A percentile compares a stretch with the other conserved stretches of the same genome.
phyloP scores from a whole-genome alignment of 2,797 vertebrate genomes.

The Sebastes matsubarae region DNA sequence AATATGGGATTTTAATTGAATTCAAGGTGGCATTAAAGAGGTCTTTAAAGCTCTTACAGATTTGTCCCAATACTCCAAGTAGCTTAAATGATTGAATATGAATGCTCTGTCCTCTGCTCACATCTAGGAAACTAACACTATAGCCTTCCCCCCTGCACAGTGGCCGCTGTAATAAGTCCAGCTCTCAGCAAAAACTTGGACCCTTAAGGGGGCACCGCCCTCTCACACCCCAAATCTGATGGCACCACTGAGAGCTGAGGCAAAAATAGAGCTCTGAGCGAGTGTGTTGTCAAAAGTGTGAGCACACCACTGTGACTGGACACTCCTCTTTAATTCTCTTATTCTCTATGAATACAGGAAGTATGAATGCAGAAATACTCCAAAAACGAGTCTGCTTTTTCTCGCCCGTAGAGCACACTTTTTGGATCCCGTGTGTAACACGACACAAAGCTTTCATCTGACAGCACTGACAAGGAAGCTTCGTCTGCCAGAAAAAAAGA shows the following conservation, averaged over 20 bases:
- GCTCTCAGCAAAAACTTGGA: not conserved
- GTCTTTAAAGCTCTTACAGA: not conserved
- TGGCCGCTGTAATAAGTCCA: not conserved
- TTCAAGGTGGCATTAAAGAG: not conserved
- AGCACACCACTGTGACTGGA: not conserved
- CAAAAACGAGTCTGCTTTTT: not conserved
- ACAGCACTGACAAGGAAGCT: not conserved
- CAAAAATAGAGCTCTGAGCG: slow-evolving; percentile 28
- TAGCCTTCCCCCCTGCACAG: not conserved
- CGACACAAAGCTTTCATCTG: slow-evolving; percentile 16
- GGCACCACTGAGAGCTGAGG: slow-evolving; percentile 1
- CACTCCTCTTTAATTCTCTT: not conserved
- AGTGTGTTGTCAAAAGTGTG: slow-evolving; percentile 3
- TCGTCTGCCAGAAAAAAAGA: slow-evolving; percentile 9
- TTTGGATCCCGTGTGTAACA: not conserved
- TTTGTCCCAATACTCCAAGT: not conserved
- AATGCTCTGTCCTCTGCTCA: not conserved
- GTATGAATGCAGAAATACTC: not conserved
- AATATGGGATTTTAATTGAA: not conserved
- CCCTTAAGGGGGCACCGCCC: not conserved
- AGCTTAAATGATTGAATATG: not conserved
- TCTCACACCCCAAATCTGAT: not conserved
- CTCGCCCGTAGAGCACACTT: not conserved
- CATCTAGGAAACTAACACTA: not conserved
- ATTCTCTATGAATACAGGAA: not conserved